These are phyloP conservation scores for Coptodon bakossiorum DNA, from an alignment of 2,113 vertebrate species.

Conservation along the genomic window DNA sequence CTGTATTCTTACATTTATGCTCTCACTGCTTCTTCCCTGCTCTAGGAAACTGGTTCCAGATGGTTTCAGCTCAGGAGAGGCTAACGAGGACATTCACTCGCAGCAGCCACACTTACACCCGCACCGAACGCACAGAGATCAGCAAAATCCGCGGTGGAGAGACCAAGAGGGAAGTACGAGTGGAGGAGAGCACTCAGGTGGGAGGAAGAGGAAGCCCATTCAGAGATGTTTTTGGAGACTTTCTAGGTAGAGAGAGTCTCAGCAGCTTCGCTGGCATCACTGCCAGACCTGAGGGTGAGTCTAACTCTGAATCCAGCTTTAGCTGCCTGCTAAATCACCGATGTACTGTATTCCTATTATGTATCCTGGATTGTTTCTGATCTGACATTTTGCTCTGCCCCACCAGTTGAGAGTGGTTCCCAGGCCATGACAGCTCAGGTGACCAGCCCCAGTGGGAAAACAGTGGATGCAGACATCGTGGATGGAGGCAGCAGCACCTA, in stretches of 20 bases:
- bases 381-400: not conserved
- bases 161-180: slow-evolving; percentile 90
- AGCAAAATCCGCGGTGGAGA: slow-evolving; percentile 90
- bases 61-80: slow-evolving; percentile 95
- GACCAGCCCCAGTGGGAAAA: slow-evolving; percentile 88
- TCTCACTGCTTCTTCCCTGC: not conserved
- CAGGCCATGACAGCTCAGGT: slow-evolving; percentile 91
- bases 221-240: slow-evolving; percentile 87
- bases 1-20: not conserved
- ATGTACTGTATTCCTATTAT: not conserved
- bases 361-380: not conserved
- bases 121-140: slow-evolving; percentile 95
- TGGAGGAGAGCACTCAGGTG: slow-evolving; percentile 92
- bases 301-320: not conserved
- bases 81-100: slow-evolving; percentile 89
- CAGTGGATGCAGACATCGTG: slow-evolving; percentile 82
- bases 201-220: slow-evolving; percentile 88
- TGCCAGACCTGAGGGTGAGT: slow-evolving; percentile 81
- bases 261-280: slow-evolving; percentile 80
- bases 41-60: slow-evolving; percentile 97
- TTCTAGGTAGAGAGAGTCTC: slow-evolving; percentile 84
- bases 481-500: slow-evolving; percentile 88
- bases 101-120: slow-evolving; percentile 94
- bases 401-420: slow-evolving; percentile 75
- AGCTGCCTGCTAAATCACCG: not conserved